A percentile compares a stretch with the other conserved stretches of the same genome.
Evolutionary conservation across 2,113 vertebrate genomes (phyloP).

Genomic region (Tringa solitaria): DNA sequence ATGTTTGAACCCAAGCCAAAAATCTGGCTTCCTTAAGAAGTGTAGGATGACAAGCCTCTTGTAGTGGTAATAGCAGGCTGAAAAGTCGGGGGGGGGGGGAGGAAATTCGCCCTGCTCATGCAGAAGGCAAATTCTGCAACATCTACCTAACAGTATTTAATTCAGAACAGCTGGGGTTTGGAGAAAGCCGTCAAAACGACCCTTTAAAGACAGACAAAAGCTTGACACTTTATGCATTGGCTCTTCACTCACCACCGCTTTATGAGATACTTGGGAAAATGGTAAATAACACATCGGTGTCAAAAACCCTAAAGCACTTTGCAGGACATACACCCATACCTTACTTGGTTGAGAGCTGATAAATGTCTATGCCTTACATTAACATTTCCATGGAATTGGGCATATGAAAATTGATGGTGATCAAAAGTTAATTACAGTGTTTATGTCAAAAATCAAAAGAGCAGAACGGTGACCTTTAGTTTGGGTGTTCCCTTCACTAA

Average conservation of each 20-base stretch:
- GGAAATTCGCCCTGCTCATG: constrained; percentile 15
- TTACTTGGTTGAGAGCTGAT: not conserved
- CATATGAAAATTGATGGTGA: not conserved
- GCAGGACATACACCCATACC: not conserved
- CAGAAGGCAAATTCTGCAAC: constrained; percentile 18
- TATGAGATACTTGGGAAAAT: not conserved
- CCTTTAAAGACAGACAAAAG: not conserved
- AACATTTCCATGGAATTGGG: not conserved
- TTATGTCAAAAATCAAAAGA: constrained; percentile 24
- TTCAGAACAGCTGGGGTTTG: constrained; percentile 15
- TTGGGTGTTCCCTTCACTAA: not conserved
- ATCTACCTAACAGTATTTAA: constrained; percentile 11
- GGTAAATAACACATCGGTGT: not conserved
- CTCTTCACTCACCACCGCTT: not conserved
- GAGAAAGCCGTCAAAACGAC: constrained; percentile 1
- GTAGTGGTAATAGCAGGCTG: constrained; percentile 42
- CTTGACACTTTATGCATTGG: not conserved
- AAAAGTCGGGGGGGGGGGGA: constrained; percentile 32
- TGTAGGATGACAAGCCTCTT: constrained; percentile 53
- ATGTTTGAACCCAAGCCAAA: constrained; percentile 60
- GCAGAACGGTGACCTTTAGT: not conserved
- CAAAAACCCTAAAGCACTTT: not conserved
- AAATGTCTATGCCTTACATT: not conserved
- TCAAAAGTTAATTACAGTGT: constrained; percentile 17
- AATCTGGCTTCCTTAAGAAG: constrained; percentile 59